These are phyloP conservation scores for Agapornis roseicollis DNA, from an alignment of 2,113 vertebrate genomes.

Conservation along the genomic window DNA sequence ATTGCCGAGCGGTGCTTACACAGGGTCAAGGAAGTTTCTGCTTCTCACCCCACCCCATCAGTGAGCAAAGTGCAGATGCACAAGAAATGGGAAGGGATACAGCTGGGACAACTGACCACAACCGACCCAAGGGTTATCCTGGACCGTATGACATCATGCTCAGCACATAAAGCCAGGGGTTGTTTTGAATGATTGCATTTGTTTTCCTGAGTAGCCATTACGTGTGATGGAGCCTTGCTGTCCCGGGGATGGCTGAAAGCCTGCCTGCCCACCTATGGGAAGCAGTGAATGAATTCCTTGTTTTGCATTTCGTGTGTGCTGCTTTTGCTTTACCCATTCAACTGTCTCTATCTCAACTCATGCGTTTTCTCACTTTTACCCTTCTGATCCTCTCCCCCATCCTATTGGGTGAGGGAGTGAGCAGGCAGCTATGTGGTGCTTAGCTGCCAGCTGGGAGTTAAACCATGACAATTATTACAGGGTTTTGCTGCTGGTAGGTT, in stretches of 20 bases:
- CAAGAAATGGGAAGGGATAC: background rate
- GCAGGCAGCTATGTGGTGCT: background rate
- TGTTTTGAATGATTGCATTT: background rate
- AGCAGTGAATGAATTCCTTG: background rate
- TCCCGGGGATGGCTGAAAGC: background rate
- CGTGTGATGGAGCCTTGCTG: background rate
- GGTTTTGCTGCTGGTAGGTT: background rate
- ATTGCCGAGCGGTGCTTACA: background rate
- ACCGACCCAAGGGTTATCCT: background rate
- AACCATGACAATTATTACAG: background rate
- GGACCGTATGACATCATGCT: background rate
- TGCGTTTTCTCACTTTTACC: background rate
- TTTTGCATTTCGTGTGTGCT: background rate
- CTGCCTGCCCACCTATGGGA: background rate
- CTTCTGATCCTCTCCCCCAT: background rate
- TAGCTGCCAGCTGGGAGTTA: background rate
- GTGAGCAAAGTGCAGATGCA: background rate
- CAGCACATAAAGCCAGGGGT: background rate
- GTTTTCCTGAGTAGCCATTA: background rate
- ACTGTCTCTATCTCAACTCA: background rate
- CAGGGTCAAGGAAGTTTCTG: background rate
- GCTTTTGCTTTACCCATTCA: background rate
- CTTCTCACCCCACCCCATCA: background rate
- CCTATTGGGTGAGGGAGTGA: background rate
- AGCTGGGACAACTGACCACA: background rate